These are phyloP conservation scores for Oncorhynchus masou DNA, from an alignment of 2,113 vertebrate species.

Conservation along the genomic window DNA sequence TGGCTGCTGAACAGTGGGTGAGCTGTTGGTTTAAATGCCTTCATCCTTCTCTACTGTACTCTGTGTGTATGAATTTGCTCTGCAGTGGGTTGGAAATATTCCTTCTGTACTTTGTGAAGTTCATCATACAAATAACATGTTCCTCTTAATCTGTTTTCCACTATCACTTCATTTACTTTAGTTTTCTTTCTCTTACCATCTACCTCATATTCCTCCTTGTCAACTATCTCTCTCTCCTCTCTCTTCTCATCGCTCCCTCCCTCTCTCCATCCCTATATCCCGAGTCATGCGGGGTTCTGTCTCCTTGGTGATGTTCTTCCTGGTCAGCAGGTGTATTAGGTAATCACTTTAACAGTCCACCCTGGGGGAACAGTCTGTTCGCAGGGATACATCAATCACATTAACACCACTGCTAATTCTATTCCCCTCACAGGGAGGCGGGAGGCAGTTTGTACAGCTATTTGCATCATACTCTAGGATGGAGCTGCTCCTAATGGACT, in stretches of 20 bases:
- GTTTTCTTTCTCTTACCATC: not conserved
- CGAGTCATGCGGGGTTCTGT: not conserved
- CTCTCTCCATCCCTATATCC: not conserved
- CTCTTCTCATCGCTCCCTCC: not conserved
- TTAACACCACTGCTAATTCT: not conserved
- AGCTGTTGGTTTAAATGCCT: too few relatives aligned
- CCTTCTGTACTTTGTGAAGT: too few relatives aligned
- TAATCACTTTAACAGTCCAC: not conserved
- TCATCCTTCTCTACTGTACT: too few relatives aligned
- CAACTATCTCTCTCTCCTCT: not conserved
- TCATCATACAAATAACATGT: too few relatives aligned
- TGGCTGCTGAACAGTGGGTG: too few relatives aligned
- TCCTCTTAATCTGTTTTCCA: too few relatives aligned
- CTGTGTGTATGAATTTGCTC: too few relatives aligned
- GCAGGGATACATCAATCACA: not conserved
- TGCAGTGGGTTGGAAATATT: too few relatives aligned
- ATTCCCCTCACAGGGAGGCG: not conserved
- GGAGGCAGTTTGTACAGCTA: not conserved
- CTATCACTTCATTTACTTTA: too few relatives aligned
- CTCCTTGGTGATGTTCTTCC: not conserved
- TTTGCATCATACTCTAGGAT: not conserved
- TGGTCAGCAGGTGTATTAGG: not conserved
- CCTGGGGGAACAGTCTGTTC: not conserved
- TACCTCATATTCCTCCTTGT: too few relatives aligned
- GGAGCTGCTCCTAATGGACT: not conserved